A percentile compares a stretch with the other conserved stretches of the same genome.
Evolutionary conservation across 1,140 invertebrate genomes (phyloP).

Genomic region (Physella acuta): DNA sequence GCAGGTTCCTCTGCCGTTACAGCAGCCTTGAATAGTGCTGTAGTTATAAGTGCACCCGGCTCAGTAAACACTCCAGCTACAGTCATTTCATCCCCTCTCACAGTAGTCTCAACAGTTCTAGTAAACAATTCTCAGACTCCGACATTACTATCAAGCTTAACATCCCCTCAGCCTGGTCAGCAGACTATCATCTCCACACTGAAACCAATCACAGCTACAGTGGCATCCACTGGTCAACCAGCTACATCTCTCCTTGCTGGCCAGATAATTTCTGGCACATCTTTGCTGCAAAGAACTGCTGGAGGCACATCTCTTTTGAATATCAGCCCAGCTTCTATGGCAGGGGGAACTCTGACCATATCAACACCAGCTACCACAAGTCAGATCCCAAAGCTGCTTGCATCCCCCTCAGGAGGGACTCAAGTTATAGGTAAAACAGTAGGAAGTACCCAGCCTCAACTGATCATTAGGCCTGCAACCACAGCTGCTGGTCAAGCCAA

Average conservation of each 20-base stretch:
- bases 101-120: constrained; percentile 7
- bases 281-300: constrained; percentile 53
- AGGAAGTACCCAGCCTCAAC: constrained; percentile 8
- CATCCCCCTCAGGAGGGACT: constrained; percentile 4
- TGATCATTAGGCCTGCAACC: constrained; percentile 10
- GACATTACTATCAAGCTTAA: constrained; percentile 4
- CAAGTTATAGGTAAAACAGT: constrained; percentile 11
- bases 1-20: constrained; percentile 2
- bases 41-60: constrained; percentile 26
- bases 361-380: constrained; percentile 8
- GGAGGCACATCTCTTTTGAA: constrained; percentile 29
- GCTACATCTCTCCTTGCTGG: constrained; percentile 24
- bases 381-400: constrained; percentile 23
- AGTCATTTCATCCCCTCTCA: neutral
- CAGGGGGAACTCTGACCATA: constrained; percentile 16
- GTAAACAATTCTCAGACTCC: constrained; percentile 21
- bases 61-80: constrained; percentile 1
- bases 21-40: constrained; percentile 9
- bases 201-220: constrained; percentile 21
- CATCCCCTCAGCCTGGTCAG: neutral
- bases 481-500: constrained; percentile 15
- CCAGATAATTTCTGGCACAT: constrained; percentile 21
- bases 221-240: constrained; percentile 10
- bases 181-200: constrained; percentile 26
- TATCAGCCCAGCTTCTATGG: neutral